phyloP scores from a whole-genome alignment of 1,140 invertebrate species.

The Condylostylus longicornis region DNA sequence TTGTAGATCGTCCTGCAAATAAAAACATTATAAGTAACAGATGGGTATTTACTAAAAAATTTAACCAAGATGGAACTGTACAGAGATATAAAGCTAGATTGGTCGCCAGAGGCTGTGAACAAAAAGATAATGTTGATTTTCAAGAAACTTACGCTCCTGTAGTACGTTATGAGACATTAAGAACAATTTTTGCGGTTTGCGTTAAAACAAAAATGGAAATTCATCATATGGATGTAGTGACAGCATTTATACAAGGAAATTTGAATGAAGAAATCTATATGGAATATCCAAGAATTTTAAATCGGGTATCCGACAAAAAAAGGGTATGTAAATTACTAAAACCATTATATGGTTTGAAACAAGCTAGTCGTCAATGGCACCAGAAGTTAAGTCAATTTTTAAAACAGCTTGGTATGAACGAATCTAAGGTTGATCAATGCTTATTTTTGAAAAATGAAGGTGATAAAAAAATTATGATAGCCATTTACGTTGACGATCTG shows the following conservation, averaged over 20 bases:
- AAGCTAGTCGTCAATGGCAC: constrained; percentile 17
- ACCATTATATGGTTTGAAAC: constrained; percentile 18
- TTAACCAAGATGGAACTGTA: constrained; percentile 8
- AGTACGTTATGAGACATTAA: constrained; percentile 12
- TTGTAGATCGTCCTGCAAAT: constrained; percentile 19
- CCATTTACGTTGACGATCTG: constrained; percentile 31
- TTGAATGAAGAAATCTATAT: constrained; percentile 28
- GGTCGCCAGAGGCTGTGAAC: constrained; percentile 26
- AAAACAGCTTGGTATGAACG: constrained; percentile 19
- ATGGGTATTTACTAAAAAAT: constrained; percentile 25
- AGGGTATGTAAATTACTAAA: constrained; percentile 10
- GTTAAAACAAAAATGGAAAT: constrained; percentile 14
- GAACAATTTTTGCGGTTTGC: constrained; percentile 16
- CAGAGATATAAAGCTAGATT: constrained; percentile 23
- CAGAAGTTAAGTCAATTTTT: constrained; percentile 14
- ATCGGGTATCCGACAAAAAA: neutral
- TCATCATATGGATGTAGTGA: constrained; percentile 21
- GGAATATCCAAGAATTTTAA: constrained; percentile 22
- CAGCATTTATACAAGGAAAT: constrained; percentile 27
- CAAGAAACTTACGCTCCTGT: constrained; percentile 13
- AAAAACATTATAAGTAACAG: constrained; percentile 16
- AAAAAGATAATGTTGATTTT: constrained; percentile 21
- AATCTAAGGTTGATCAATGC: constrained; percentile 22
- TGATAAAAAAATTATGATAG: constrained; percentile 15
- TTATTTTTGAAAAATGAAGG: constrained; percentile 15